Evolutionary conservation across 2,797 vertebrate species (phyloP), one percentile per base, ranked within the genome.

Genomic region (Gambelia wislizenii): DNA sequence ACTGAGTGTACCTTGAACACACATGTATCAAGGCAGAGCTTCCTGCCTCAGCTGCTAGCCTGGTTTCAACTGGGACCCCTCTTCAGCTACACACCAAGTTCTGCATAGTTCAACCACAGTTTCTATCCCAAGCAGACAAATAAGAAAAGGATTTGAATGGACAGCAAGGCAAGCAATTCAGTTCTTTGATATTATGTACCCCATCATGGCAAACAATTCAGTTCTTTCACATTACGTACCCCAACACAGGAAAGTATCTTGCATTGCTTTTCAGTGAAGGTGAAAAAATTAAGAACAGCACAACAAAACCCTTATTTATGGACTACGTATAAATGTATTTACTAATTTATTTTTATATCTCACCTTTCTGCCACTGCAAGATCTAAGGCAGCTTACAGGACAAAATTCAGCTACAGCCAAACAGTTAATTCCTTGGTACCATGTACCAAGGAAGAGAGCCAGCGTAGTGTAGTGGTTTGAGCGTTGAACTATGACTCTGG

Each of bases 61-160:
- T 52, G 33, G 49, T 69, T 54, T 67, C 36, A 78, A 36, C 25
- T 56, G 42, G 27, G 18, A 10, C 16, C 61, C 69, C 30, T 80
- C 83, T 22, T 47, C 56, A 74, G 69, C 42, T 79, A 59, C 64
- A 36, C n/a, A n/a, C n/a, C 8, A 77, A 88, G 20, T 56, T 89
- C 39, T 47, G 39, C 54, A 49, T 20, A 80, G 76, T 39, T 47
- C 67, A 85, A 59, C n/a, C 81, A 78, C n/a, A 67, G 14, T 20
- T 56, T 79, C 79, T 56, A 59, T 59, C 69, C 88, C 54, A 74
- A 86, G n/a, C 56, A 25, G 69, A 77, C 42, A 49, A 64, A 61
- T 52, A 74, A 80, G 52, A 42, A 52, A 33, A 16, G 36, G 67
- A 84, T 72, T 22, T 80, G 42, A 74, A 47, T 64, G 67, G 72